Evolutionary conservation across 30 jellyfish, hydroid and myxozoan species (phyloP).

Genomic region (Sanderia malayensis): DNA sequence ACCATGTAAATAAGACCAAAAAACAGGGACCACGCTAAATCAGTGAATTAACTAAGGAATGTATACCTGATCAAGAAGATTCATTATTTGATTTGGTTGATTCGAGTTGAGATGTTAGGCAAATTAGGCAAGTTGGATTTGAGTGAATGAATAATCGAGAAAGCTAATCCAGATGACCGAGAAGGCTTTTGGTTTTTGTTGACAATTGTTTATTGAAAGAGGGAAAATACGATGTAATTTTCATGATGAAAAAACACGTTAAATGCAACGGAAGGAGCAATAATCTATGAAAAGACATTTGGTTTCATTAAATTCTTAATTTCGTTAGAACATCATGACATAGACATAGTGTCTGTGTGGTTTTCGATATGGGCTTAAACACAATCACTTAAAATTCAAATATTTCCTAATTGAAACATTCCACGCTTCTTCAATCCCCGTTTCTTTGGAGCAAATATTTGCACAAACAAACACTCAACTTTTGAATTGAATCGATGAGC

Average conservation of each 20-base stretch:
- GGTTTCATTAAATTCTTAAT: conserved; percentile 35
- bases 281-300: conserved; percentile 45
- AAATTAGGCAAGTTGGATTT: conserved; percentile 30
- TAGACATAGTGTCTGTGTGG: conserved; percentile 72
- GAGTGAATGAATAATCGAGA: conserved; percentile 19
- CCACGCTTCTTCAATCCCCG: conserved; percentile 46
- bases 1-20: no score
- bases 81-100: conserved; percentile 7
- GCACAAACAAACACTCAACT: no score
- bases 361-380: conserved; percentile 49
- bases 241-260: conserved; percentile 42
- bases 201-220: conserved; percentile 11
- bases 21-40: no score
- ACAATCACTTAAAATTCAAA: conserved; percentile 27
- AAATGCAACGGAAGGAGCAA: conserved; percentile 56
- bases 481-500: no score
- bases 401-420: conserved; percentile 61
- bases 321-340: conserved; percentile 42
- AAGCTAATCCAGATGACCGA: conserved; percentile 61
- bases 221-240: conserved; percentile 8
- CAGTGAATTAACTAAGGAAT: conserved; percentile 1
- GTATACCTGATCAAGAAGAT: conserved; percentile 1
- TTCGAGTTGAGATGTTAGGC: conserved; percentile 13
- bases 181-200: conserved; percentile 45
- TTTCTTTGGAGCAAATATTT: conserved; percentile 31